A percentile compares a stretch with the other conserved stretches of the same genome.
Evolutionary conservation across 2,888 invertebrate species (phyloP).

Genomic region (Microctonus hyperodae): DNA sequence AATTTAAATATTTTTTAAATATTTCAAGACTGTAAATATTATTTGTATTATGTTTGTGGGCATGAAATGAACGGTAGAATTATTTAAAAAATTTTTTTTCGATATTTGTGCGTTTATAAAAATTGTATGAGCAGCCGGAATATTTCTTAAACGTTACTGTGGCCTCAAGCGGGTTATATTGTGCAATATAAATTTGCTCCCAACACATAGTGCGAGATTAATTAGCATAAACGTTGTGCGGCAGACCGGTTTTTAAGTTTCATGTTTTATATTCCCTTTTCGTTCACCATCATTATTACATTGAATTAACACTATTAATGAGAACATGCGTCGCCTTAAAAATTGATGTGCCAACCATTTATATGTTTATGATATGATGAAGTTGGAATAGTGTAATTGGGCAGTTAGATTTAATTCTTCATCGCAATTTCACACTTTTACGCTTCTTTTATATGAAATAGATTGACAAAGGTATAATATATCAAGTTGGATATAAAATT

Average conservation of each 20-base stretch:
- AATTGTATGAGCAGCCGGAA: background rate
- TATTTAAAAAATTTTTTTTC: too few species aligned
- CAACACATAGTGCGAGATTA: conserved; percentile 15
- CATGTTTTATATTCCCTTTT: background rate
- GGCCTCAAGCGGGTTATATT: conserved; percentile 23
- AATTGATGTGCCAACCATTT: background rate
- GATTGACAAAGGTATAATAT: background rate
- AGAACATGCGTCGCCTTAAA: background rate
- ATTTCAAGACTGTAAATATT: too few species aligned
- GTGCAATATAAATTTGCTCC: conserved; percentile 34
- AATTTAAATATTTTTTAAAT: background rate
- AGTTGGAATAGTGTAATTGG: background rate
- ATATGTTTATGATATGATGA: background rate
- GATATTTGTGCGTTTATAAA: too few species aligned
- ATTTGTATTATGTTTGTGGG: too few species aligned
- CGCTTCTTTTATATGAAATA: background rate
- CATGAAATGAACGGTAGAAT: too few species aligned
- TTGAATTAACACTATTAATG: conserved; percentile 2
- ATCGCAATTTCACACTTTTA: background rate
- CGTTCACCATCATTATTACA: background rate
- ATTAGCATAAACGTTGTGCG: conserved; percentile 21
- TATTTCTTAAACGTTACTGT: background rate
- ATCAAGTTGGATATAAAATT: too few species aligned
- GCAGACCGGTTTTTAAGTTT: conserved; percentile 14
- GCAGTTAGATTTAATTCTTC: background rate